Evolutionary conservation across 2,797 vertebrate genomes (phyloP).

Genomic region (Schizopygopsis malacanthus): DNA sequence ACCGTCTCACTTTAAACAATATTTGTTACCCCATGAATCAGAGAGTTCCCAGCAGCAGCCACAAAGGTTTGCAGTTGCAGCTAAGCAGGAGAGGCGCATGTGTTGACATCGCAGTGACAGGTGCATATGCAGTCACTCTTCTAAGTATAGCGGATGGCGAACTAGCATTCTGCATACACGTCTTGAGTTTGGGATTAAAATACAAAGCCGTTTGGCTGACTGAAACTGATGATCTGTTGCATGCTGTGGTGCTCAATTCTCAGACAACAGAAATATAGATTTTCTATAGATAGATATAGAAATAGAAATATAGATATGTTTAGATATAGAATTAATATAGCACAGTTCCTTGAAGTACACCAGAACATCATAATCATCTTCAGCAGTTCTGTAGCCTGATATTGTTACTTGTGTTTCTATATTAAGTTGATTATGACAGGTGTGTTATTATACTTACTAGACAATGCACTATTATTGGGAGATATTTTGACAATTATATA

Average conservation of each 20-base stretch:
- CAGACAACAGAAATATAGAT: not conserved
- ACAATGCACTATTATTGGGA: too few relatives aligned
- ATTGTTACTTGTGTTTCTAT: too few relatives aligned
- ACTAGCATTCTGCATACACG: constrained; percentile 64
- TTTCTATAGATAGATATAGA: too few relatives aligned
- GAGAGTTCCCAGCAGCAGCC: constrained; percentile 16
- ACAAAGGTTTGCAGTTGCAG: constrained; percentile 38
- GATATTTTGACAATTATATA: too few relatives aligned
- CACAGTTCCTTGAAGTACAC: too few relatives aligned
- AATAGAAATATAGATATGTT: too few relatives aligned
- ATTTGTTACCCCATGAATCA: constrained; percentile 46
- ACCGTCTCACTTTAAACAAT: constrained; percentile 30
- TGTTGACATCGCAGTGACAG: constrained; percentile 68
- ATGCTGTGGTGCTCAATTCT: constrained; percentile 25
- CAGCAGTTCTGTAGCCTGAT: too few relatives aligned
- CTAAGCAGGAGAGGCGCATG: constrained; percentile 27
- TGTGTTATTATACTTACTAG: too few relatives aligned
- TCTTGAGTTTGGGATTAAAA: constrained; percentile 66
- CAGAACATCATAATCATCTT: too few relatives aligned
- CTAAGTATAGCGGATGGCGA: constrained; percentile 70
- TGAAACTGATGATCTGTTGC: constrained; percentile 53
- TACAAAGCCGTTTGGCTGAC: constrained; percentile 64
- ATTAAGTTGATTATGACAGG: too few relatives aligned
- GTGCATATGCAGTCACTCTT: constrained; percentile 71
- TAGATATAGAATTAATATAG: too few relatives aligned